Percentiles rank a stretch among this genome's conserved stretches.
These are phyloP conservation scores for Cordilura impudica DNA, from an alignment of 2,888 invertebrate genomes.

Conservation along the genomic window DNA sequence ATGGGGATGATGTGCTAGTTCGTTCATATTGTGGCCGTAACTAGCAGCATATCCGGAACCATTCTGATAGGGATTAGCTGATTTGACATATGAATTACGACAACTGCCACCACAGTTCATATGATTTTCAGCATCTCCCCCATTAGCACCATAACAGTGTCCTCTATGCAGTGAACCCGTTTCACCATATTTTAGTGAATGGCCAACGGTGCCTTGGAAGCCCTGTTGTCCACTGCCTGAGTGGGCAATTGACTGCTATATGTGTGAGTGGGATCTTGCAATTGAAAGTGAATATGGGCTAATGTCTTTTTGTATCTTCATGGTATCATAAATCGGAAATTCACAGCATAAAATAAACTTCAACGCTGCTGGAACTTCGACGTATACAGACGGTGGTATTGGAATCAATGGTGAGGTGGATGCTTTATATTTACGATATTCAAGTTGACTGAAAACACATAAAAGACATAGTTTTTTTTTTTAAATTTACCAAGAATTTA, in stretches of 20 bases:
- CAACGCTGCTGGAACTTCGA: conserved; percentile 89
- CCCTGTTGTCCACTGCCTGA: conserved; percentile 72
- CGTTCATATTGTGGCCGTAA: conserved; percentile 56
- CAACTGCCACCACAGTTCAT: conserved; percentile 74
- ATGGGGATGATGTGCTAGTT: conserved; percentile 42
- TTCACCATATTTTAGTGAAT: conserved; percentile 66
- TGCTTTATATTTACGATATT: conserved; percentile 91
- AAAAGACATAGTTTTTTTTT: conserved; percentile 47
- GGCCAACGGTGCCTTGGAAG: conserved; percentile 67
- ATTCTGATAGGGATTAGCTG: conserved; percentile 75
- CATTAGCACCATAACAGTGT: conserved; percentile 74
- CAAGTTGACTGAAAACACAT: conserved; percentile 82
- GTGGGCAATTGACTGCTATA: conserved; percentile 78
- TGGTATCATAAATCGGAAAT: conserved; percentile 89
- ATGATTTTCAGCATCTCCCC: conserved; percentile 73
- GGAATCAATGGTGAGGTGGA: conserved; percentile 94
- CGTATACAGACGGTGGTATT: conserved; percentile 91
- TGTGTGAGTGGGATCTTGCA: conserved; percentile 77
- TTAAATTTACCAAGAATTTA: neutral
- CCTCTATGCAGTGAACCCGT: conserved; percentile 66
- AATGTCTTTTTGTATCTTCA: conserved; percentile 80
- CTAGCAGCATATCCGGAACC: conserved; percentile 73
- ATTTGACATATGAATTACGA: conserved; percentile 73
- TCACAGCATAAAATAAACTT: conserved; percentile 93
- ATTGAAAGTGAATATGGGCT: conserved; percentile 77